These are phyloP conservation scores for Struthidea cinerea DNA, from an alignment of 2,113 vertebrate genomes.

Conservation along the genomic window DNA sequence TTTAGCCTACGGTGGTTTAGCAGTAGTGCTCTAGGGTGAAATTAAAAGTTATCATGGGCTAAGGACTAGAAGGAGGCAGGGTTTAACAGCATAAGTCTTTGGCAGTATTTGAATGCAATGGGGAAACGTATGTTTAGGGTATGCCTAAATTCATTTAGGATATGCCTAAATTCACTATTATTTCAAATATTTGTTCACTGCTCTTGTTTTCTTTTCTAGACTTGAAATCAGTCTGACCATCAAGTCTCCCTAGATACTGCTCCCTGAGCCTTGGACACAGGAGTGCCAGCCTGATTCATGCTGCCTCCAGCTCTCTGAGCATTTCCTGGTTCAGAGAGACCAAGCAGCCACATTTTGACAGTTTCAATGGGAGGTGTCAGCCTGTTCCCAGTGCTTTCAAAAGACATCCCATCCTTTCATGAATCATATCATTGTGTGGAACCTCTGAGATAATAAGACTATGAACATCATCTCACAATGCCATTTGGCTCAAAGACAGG, in stretches of 20 bases:
- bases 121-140: rapidly evolving
- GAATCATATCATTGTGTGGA: not conserved
- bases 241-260: not conserved
- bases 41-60: not conserved
- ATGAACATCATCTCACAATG: not conserved
- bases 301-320: not conserved
- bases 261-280: not conserved
- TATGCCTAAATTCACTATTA: not conserved
- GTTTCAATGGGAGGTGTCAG: not conserved
- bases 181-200: not conserved
- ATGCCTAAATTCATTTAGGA: not conserved
- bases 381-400: not conserved
- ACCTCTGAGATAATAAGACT: not conserved
- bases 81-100: not conserved
- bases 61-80: not conserved
- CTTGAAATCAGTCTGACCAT: not conserved
- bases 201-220: not conserved
- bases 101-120: not conserved
- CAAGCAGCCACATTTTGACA: not conserved
- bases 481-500: not conserved
- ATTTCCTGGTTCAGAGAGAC: not conserved
- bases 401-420: conserved; percentile 2
- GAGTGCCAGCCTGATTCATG: not conserved
- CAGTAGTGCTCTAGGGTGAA: not conserved
- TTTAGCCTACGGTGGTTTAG: not conserved